Percentiles rank a stretch among this genome's conserved stretches.
phyloP scores from a whole-genome alignment of 2,113 vertebrate species.

The Ciconia stormi region DNA sequence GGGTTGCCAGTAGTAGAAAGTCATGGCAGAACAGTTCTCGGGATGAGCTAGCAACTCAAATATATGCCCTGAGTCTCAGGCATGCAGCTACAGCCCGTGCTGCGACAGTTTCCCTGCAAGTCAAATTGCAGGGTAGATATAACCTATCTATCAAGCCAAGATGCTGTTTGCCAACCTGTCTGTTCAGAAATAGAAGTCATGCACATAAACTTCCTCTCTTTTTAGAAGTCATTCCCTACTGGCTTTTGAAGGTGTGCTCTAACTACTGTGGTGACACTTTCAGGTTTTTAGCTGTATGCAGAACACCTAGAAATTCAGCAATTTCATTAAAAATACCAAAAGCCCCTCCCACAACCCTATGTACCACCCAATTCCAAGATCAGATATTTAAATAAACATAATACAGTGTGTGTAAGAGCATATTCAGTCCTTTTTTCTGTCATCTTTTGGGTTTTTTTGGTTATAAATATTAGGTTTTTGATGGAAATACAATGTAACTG shows the following conservation, averaged over 20 bases:
- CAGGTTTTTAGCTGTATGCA: neutral
- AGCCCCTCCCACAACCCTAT: neutral
- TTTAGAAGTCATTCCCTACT: neutral
- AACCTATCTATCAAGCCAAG: neutral
- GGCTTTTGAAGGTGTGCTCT: neutral
- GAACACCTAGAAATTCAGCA: neutral
- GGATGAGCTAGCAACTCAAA: neutral
- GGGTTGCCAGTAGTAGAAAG: neutral
- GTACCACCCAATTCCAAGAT: neutral
- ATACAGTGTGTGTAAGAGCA: too few species aligned
- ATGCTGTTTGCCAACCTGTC: neutral
- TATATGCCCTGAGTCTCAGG: accelerated
- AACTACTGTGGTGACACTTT: neutral
- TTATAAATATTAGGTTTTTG: neutral
- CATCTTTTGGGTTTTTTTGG: neutral
- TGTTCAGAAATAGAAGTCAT: neutral
- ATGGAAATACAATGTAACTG: neutral
- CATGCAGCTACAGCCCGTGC: accelerated
- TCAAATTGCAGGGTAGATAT: neutral
- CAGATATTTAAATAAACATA: neutral
- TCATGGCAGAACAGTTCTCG: neutral
- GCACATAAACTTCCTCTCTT: neutral
- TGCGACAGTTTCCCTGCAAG: neutral
- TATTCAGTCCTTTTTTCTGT: neutral
- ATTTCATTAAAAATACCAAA: neutral